Base-by-base conservation (phyloP, 2,113 vertebrate genomes). In the Macaca nemestrina region DNA sequence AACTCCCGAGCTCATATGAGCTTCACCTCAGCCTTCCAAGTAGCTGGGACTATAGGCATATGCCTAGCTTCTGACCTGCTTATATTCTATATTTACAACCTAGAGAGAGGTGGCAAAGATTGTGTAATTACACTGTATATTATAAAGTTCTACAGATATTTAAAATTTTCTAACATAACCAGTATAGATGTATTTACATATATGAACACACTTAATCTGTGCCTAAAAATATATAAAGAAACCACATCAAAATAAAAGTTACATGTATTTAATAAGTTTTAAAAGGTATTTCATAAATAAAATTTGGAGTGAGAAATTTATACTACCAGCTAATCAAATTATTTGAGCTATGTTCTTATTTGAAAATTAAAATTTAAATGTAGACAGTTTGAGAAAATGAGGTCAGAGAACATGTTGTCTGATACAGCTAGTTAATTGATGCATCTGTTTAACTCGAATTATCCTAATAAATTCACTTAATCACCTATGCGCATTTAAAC, bases 341-440 rank as follows among this genome's bases (percentile, higher is more conserved):
- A 61, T 94, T 82, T 70, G 17, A 25, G 38, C 18, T 75, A 59
- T 45, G 23, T 30, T 40, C 10, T 68, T 12, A 45, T 84, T 78
- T 84, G 32, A 70, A 96, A 93, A 87, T 68, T 90, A 88, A 90
- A 90, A 94, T 82, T 30, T n/a, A 90, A 90, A 88, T 50, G 78
- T 80, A 88, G 1, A 59, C 14, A 14, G 48, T 90, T 67, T 73
- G 7, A 93, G 30, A 88, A 75, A 27, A 67, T 43, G 30, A 22
- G 48, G 18, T 18, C 14, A 72, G n/a, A 96, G 57, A 93, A 90
- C 20, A 38, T 13, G 9, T 18, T 86, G 27, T 61, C 1, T 18
- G 25, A n/a, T 50, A 67, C 82, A 80, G 59, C 30, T 73, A 73
- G 22, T 43, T 78, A 96, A 76, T 57, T 45, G 61, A 87, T 43